phyloP scores from a whole-genome alignment of 1,140 invertebrate species.

The Panulirus ornatus region DNA sequence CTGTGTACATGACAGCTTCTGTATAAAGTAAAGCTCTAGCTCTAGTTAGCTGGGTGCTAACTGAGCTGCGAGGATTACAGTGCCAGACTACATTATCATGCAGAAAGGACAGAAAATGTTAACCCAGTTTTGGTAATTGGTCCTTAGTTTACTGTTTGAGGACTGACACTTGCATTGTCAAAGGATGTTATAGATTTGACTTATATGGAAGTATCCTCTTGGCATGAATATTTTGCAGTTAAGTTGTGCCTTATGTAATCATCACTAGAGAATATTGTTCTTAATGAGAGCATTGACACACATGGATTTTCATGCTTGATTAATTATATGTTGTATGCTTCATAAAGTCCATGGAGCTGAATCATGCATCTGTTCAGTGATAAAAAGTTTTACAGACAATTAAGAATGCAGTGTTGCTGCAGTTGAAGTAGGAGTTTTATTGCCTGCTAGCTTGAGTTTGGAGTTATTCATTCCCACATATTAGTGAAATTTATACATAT shows the following conservation, averaged over 20 bases:
- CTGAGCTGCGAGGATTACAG: conserved; percentile 61
- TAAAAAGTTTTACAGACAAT: background rate
- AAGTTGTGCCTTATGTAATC: conserved; percentile 41
- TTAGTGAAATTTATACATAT: background rate
- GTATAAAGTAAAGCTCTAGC: conserved; percentile 42
- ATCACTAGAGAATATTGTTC: conserved; percentile 3
- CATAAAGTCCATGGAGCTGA: background rate
- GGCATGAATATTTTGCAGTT: conserved; percentile 9
- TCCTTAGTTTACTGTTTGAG: conserved; percentile 10
- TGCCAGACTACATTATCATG: background rate
- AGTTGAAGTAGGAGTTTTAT: background rate
- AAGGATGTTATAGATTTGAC: background rate
- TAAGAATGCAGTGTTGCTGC: background rate
- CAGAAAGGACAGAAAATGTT: background rate
- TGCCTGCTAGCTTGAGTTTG: background rate
- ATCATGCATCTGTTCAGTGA: background rate
- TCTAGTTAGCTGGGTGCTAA: conserved; percentile 64
- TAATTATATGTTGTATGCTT: conserved; percentile 19
- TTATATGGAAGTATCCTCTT: background rate
- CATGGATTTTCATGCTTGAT: background rate
- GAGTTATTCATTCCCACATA: background rate
- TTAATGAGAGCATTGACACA: background rate
- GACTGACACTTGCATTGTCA: conserved; percentile 2
- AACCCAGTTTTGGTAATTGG: background rate
- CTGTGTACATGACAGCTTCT: conserved; percentile 25